phyloP scores from a whole-genome alignment of 2,797 vertebrate species.

The Coregonus ussuriensis region DNA sequence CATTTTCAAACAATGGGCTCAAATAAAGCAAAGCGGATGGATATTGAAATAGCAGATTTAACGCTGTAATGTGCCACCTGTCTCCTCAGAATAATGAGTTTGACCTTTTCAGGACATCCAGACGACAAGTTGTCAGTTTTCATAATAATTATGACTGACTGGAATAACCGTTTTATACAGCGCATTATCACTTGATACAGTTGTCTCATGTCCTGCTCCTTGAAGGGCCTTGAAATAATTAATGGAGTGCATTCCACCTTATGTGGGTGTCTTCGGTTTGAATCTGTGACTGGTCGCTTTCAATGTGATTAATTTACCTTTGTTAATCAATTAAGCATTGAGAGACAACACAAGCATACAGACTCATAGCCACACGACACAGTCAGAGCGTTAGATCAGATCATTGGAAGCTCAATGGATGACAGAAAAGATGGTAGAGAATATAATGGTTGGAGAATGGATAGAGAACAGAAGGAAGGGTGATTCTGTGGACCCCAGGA shows the following conservation, averaged over 20 bases:
- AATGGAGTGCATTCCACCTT: conserved; percentile 65
- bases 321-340: conserved; percentile 61
- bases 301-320: conserved; percentile 58
- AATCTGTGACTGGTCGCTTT: conserved; percentile 50
- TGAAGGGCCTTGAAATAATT: conserved; percentile 63
- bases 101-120: conserved; percentile 70
- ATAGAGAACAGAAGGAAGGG: neutral
- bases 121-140: conserved; percentile 59
- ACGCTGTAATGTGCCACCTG: conserved; percentile 65
- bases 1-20: conserved; percentile 53
- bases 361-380: neutral
- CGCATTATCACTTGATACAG: conserved; percentile 68
- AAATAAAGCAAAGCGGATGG: conserved; percentile 36
- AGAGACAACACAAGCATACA: conserved; percentile 31
- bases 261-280: conserved; percentile 53
- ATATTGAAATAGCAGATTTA: conserved; percentile 55
- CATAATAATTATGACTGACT: conserved; percentile 57
- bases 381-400: neutral
- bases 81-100: conserved; percentile 71
- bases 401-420: neutral
- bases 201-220: conserved; percentile 55
- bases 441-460: conserved; percentile 1
- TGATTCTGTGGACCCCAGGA: neutral
- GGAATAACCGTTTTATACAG: conserved; percentile 59
- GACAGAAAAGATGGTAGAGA: conserved; percentile 22